A percentile compares a stretch with the other conserved stretches of the same genome.
These are phyloP conservation scores for Galerucella pusilla DNA, from an alignment of 2,888 invertebrate species.

Conservation along the genomic window DNA sequence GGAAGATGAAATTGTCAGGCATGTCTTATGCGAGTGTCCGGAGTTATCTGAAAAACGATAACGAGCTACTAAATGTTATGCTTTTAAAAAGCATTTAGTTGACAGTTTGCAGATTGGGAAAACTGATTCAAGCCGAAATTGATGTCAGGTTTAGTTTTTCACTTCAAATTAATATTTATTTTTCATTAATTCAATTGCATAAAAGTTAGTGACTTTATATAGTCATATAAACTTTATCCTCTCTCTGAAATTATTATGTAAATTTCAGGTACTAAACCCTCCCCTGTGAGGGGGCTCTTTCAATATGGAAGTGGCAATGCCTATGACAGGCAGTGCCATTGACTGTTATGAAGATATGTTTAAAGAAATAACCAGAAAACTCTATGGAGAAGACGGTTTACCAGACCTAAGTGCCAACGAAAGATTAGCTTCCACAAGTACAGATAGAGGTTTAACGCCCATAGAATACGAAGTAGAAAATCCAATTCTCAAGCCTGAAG, in stretches of 20 bases:
- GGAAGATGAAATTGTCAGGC: too few species aligned
- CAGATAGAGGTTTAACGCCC: slow-evolving; percentile 61
- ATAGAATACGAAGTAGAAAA: slow-evolving; percentile 67
- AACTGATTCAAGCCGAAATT: too few species aligned
- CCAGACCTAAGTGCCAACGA: slow-evolving; percentile 62
- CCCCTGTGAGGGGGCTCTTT: slow-evolving; percentile 37
- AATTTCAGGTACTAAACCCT: slow-evolving; percentile 35
- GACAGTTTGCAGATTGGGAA: too few species aligned
- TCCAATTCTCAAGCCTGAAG: slow-evolving; percentile 73
- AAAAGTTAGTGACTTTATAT: not conserved
- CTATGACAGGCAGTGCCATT: slow-evolving; percentile 71
- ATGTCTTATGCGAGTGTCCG: too few species aligned
- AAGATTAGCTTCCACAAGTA: slow-evolving; percentile 55
- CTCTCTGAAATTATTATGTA: not conserved
- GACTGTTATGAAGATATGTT: slow-evolving; percentile 87
- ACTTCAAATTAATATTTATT: too few species aligned
- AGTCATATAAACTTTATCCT: not conserved
- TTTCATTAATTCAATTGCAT: too few species aligned
- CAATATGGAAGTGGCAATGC: slow-evolving; percentile 68
- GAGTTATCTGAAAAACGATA: too few species aligned
- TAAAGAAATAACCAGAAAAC: slow-evolving; percentile 91
- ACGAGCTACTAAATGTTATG: too few species aligned
- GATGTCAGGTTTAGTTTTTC: too few species aligned
- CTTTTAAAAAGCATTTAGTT: too few species aligned
- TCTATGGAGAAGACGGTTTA: slow-evolving; percentile 84